Conservation (phyloP, 1,140 invertebrate genomes). For the Rhagoletis zephyria region DNA sequence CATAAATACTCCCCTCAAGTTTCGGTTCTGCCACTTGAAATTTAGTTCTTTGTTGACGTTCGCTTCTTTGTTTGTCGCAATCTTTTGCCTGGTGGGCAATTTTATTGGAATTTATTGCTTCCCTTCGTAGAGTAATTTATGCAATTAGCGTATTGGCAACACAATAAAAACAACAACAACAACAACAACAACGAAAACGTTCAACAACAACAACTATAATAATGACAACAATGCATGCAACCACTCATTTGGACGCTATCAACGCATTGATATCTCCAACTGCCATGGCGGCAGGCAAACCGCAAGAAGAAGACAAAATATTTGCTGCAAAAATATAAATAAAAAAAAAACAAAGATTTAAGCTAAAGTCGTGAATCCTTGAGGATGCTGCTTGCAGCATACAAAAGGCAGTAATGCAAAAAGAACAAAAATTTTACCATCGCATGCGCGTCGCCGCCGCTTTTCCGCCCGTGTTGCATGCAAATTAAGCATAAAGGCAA, state of each 20-base stretch:
- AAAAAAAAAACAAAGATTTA: not conserved
- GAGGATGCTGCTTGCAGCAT: constrained; percentile 33
- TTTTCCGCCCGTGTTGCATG: constrained; percentile 33
- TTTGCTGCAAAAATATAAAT: not conserved
- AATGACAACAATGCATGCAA: constrained; percentile 43
- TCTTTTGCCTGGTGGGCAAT: constrained; percentile 48
- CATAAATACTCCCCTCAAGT: not conserved
- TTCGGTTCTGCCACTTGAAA: not conserved
- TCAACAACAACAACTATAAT: not conserved
- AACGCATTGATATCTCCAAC: constrained; percentile 29
- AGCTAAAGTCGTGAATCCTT: constrained; percentile 40
- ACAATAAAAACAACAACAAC: constrained; percentile 25
- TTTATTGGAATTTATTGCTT: constrained; percentile 58
- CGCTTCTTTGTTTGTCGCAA: not conserved
- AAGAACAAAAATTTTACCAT: not conserved
- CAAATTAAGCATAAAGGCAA: constrained; percentile 38
- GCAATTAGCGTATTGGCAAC: constrained; percentile 54
- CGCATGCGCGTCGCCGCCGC: not conserved
- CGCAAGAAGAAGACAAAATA: not conserved
- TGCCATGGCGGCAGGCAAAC: not conserved
- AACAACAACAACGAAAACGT: not conserved
- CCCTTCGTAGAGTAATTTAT: constrained; percentile 56
- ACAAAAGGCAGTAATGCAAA: not conserved
- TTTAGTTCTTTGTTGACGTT: not conserved
- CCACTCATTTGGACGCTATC: constrained; percentile 9